Evolutionary conservation across 2,113 vertebrate genomes (phyloP), one percentile per base, ranked within the genome.

Genomic region (Excalfactoria chinensis): DNA sequence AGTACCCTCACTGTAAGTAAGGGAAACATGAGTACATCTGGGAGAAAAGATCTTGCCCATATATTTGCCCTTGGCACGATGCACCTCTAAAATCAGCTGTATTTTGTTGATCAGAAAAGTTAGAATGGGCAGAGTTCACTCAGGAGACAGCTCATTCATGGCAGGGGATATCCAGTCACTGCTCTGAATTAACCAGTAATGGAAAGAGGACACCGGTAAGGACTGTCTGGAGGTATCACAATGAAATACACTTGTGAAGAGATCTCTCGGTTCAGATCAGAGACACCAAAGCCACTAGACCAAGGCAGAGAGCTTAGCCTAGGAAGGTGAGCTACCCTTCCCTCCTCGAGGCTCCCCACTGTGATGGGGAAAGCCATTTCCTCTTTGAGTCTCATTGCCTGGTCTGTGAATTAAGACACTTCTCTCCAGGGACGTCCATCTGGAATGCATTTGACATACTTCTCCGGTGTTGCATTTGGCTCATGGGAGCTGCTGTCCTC

Each of bases 371-470:
- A 90, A 94, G 92, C 86, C 59, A 76, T 92, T 96, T 96, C 92
- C 93, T 95, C 86, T 89, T 40, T 49, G 44, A 92, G 71, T 43
- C 51, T 87, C 55, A 73, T 87, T 90, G 81, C 90, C 95, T 96
- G 94, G 67, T 94, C 86, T 87, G 78, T 85, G 86, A 96, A 96
- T 96, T 92, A 96, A 92, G 88, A 89, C 3, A 9, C 75, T 77
- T 22, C 20, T 93, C 95, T 95, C 93, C 78, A 82, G 93, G 94
- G 94, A 92, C 79, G 89, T 70, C 74, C 86, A 83, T 93, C 91
- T 96, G 91, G 91, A 95, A 96, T 73, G 93, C 81, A 89, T 95
- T 89, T 95, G 84, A 87, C 86, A 73, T 89, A 89, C 78, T 96
- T 96, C 92, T 94, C 84, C 56, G 37, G 86, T 92, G 91, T 79